A percentile compares a stretch with the other conserved stretches of the same genome.
These are phyloP conservation scores for Andrena hattorfiana DNA, from an alignment of 2,888 invertebrate genomes.

Conservation along the genomic window DNA sequence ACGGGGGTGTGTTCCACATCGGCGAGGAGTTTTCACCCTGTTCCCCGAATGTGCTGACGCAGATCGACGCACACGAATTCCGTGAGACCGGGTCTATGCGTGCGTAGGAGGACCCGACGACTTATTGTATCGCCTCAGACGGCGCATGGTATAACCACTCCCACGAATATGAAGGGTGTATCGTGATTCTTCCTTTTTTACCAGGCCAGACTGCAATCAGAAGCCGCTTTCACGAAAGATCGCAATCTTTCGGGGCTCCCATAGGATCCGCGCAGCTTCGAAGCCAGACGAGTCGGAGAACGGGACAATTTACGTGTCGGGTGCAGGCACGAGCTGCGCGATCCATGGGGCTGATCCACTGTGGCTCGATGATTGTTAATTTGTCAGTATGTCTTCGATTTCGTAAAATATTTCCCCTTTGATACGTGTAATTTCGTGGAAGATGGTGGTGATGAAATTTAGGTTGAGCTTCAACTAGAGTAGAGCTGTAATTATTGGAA, in stretches of 20 bases:
- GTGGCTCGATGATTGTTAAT: constrained; percentile 20
- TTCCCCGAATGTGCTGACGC: constrained; percentile 62
- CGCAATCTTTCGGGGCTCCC: constrained; percentile 56
- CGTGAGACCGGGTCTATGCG: constrained; percentile 6
- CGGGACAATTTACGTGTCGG: constrained; percentile 56
- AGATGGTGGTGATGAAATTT: background rate
- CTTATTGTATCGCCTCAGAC: constrained; percentile 47
- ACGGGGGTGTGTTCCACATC: background rate
- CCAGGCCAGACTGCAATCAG: constrained; percentile 17
- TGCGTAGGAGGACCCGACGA: constrained; percentile 37
- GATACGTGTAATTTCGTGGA: background rate
- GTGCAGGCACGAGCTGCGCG: constrained; percentile 34
- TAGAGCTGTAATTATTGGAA: no score
- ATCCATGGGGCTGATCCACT: constrained; percentile 4
- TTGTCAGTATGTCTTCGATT: background rate
- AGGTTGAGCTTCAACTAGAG: no score
- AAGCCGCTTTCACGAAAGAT: constrained; percentile 54
- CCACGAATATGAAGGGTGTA: constrained; percentile 50
- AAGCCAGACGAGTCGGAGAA: constrained; percentile 26
- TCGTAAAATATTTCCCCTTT: background rate
- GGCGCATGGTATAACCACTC: constrained; percentile 47
- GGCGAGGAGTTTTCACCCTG: constrained; percentile 37
- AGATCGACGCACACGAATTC: constrained; percentile 47
- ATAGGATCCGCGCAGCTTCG: constrained; percentile 42
- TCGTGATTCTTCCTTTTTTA: constrained; percentile 36